Conservation (phyloP, 1,140 invertebrate genomes). For the Myzus persicae region DNA sequence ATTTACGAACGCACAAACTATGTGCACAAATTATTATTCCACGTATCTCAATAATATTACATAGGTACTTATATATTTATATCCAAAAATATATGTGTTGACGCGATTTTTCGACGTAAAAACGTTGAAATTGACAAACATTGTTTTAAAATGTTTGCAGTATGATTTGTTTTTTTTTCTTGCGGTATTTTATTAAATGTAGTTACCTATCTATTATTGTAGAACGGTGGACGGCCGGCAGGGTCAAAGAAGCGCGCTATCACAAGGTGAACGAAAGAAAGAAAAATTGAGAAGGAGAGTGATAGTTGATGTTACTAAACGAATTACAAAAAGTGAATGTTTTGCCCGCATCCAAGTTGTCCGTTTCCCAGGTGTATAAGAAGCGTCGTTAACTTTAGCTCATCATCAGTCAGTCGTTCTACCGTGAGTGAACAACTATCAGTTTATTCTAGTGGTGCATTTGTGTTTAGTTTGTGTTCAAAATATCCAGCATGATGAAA, state of each 20-base stretch:
- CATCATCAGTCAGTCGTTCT: conserved; percentile 48
- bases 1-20: not conserved
- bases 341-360: conserved; percentile 41
- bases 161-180: not conserved
- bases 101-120: not conserved
- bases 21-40: too few species aligned
- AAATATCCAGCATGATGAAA: conserved; percentile 50
- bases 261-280: conserved; percentile 54
- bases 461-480: conserved; percentile 26
- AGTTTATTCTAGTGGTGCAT: conserved; percentile 11
- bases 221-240: conserved; percentile 3
- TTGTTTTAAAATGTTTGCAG: not conserved
- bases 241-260: conserved; percentile 44
- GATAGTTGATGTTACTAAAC: conserved; percentile 55
- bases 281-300: conserved; percentile 40
- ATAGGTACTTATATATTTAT: not conserved
- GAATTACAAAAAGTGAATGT: conserved; percentile 53
- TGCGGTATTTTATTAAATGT: not conserved
- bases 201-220: conserved; percentile 1
- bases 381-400: conserved; percentile 45
- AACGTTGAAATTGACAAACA: not conserved
- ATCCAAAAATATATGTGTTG: not conserved
- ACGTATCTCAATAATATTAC: not conserved
- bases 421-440: conserved; percentile 49
- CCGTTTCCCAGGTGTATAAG: conserved; percentile 51